Evolutionary conservation across 1,140 invertebrate species (phyloP).

Genomic region (Heliconius eleuchia): DNA sequence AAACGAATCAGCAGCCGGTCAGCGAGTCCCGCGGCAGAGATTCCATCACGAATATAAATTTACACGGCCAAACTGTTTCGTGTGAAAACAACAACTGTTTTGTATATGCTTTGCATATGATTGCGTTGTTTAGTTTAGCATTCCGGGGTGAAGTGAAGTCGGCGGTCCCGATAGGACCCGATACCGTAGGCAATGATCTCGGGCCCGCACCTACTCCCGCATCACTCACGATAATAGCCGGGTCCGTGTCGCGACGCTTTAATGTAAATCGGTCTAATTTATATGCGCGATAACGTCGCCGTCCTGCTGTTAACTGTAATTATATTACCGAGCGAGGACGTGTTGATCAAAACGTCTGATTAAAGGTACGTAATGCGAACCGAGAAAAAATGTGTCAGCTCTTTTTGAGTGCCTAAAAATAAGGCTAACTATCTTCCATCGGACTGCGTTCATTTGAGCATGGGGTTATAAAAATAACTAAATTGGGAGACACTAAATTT

Average conservation of each 20-base stretch:
- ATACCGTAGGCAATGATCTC: conserved; percentile 52
- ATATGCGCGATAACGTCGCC: conserved; percentile 78
- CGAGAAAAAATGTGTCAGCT: conserved; percentile 57
- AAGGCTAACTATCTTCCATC: conserved; percentile 42
- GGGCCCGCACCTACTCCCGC: conserved; percentile 68
- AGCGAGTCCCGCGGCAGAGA: neutral
- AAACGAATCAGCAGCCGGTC: neutral
- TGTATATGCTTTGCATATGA: conserved; percentile 15
- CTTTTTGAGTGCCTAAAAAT: conserved; percentile 47
- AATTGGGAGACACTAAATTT: neutral
- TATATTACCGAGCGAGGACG: conserved; percentile 78
- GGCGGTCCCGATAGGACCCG: neutral
- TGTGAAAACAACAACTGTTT: conserved; percentile 14
- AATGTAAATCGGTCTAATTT: conserved; percentile 81
- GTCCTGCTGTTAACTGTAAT: conserved; percentile 80
- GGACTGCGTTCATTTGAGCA: conserved; percentile 17
- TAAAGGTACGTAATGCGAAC: conserved; percentile 65
- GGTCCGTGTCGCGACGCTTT: conserved; percentile 67
- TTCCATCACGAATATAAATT: neutral
- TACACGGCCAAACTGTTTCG: conserved; percentile 1
- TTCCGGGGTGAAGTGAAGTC: conserved; percentile 19
- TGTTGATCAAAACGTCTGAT: conserved; percentile 79
- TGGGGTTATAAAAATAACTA: neutral
- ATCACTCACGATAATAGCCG: conserved; percentile 76
- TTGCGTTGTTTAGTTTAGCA: conserved; percentile 8